Base-by-base conservation (phyloP, 1,140 invertebrate species). In the Hylyphantes graminicola region DNA sequence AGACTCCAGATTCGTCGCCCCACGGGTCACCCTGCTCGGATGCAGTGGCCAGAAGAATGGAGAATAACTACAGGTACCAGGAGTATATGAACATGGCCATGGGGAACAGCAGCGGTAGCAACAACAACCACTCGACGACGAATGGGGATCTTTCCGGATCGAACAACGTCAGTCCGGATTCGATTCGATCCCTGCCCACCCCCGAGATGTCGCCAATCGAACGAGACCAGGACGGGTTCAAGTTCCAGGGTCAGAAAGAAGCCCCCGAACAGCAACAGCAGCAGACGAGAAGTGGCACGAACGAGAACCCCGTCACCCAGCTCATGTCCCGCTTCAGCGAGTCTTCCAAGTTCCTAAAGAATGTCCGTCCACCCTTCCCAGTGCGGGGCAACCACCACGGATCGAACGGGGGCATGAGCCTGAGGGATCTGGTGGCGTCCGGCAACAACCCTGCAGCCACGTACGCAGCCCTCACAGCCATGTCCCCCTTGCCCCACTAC, bases 1-100 rank as follows among this genome's bases (percentile, higher is more conserved):
- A 94, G 83, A 94, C 93, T 0, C 93, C 94, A 0, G 93, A 94
- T 86, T 93, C 93, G 0, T 94, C 93, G 0, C 94, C 94, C 4
- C 93, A 93, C 19, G 92, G 93, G 55, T 94, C 93, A 85, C 93
- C 93, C 5, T 83, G 80, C 59, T 74, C 70, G 0, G 72, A 83
- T 51, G 80, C 70, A 17, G 67, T 67, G 12, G 59, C 72, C 6
- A 50, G 17, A 15, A 11, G 80, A 15, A 57, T 70, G 50, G 63
- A 73, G 55, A 68, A 81, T 7, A 68, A 76, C 10, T 85, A 74
- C 86, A 17, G 86, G 55, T 74, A 72, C 21, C 65, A 21, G 7
- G 82, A 85, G 17, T 85, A 76, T 48, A 59, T 83, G 59, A 72
- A 61, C 11, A 74, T 75, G 61, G 51, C 57, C n/a, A 75, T 67